Base-by-base conservation (phyloP, 2,113 vertebrate species). In the Bubalus kerabau region DNA sequence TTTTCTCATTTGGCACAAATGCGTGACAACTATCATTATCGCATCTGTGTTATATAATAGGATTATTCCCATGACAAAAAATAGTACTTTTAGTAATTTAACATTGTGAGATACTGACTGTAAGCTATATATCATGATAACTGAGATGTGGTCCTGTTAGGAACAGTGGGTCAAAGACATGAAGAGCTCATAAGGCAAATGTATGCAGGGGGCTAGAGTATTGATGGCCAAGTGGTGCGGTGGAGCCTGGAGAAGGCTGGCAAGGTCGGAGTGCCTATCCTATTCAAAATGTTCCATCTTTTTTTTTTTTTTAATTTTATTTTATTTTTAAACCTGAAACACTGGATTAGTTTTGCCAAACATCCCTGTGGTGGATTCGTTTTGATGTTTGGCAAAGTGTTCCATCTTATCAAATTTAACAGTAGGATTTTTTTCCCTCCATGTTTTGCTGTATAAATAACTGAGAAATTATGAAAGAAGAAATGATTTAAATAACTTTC, bases 121-220 rank as follows among this genome's bases (percentile, higher is more conserved):
- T 57, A 78, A 40, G 28, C 4, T 57, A 11, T 28, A 7, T 1
- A 56, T 14, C 15, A 1, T 17, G 14, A 40, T 85, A 32, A 59
- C n/a, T 71, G 30, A 50, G 10, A 36, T 30, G 24, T 67, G 15
- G 32, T n/a, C 13, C 2, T 89, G 7, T 82, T 10, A 74, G 28
- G 50, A 52, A 28, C 1, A 78, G 57, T 2, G 13, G 12, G 6
- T 78, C 60, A 67, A 52, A 6, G 57, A 7, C 4, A 10, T 52
- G 32, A 71, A n/a, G 36, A 3, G 12, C 11, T 52, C 3, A 24
- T 43, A 57, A 19, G 14, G 14, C 7, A 13, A 4, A 21, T 15
- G 19, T 24, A 13, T 26, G 32, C 32, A n/a, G 21, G 15, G 12
- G 9, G 2, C 14, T 12, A 0, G 1, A 52, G 15, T 3, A 28